These are phyloP conservation scores for Aethina tumida DNA, from an alignment of 1,140 invertebrate genomes.

Conservation along the genomic window DNA sequence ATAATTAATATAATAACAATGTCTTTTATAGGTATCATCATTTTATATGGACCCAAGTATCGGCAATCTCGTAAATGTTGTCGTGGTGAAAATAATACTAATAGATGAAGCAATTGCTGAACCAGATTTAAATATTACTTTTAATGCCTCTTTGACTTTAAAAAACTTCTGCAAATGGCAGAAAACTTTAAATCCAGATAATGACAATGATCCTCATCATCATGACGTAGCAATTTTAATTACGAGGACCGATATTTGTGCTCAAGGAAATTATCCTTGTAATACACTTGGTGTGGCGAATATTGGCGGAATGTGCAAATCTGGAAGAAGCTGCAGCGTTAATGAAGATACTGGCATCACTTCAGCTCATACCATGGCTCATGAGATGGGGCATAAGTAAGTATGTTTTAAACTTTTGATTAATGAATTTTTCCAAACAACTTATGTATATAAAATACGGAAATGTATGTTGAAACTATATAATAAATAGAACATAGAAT, in stretches of 20 bases:
- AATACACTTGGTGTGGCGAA: constrained; percentile 82
- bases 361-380: constrained; percentile 84
- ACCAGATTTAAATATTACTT: constrained; percentile 62
- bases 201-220: constrained; percentile 76
- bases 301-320: constrained; percentile 84
- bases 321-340: constrained; percentile 77
- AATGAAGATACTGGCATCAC: constrained; percentile 88
- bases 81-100: constrained; percentile 73
- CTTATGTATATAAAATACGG: too few species aligned
- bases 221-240: constrained; percentile 89
- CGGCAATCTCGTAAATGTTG: constrained; percentile 81
- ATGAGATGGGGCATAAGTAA: constrained; percentile 90
- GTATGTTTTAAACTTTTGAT: constrained; percentile 29
- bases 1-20: too few species aligned
- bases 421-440: not conserved
- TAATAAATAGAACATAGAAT: too few species aligned
- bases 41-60: constrained; percentile 81
- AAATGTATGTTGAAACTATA: too few species aligned
- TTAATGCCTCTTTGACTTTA: constrained; percentile 73
- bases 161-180: constrained; percentile 84
- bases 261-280: constrained; percentile 60
- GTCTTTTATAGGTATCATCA: constrained; percentile 53
- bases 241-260: constrained; percentile 82
- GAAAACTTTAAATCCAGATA: constrained; percentile 60
- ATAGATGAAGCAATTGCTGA: constrained; percentile 57